Base-by-base conservation (phyloP, 2,113 vertebrate species). In the Brienomyrus brachyistius region DNA sequence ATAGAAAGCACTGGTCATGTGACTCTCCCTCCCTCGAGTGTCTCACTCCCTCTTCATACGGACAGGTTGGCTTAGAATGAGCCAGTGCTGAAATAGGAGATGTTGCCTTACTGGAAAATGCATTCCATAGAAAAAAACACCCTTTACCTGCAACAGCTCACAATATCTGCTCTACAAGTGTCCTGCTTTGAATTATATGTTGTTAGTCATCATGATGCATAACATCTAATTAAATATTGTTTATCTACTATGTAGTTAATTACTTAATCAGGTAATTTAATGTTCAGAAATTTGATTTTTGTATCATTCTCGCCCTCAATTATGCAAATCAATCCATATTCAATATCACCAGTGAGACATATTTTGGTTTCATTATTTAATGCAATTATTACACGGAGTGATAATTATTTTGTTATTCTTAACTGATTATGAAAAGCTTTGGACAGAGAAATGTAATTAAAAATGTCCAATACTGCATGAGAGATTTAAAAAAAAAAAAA, bases 361-460 rank as follows among this genome's bases (percentile, higher is more conserved):
- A 80, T 80, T 43, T 40, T 40, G 31, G 35, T 80, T 80, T 80
- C 31, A 17, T 80, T 80, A 80, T 80, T 80, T 80, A 80, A 19
- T 40, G 17, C 6, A 80, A 80, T 80, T 43, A 80, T 80, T 80
- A 80, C 74, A 80, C 74, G 17, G 35, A 80, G 17, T 80, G 74
- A 35, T 80, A 80, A 80, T 80, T 80, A 80, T 80, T 80, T 80
- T 80, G 74, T 80, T 43, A 80, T 19, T 80, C 74, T 80, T 35
- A 80, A 17, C 74, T 80, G 74, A 43, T 80, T 43, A 43, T 19
- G 74, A 19, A 80, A 43, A 80, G 74, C 74, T 43, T 19, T 35
- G 74, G 74, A 80, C 35, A 80, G 74, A 80, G 74, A 80, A 40
- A 80, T 80, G 74, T 43, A 43, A 80, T 80, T 80, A 43, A 19